phyloP scores from a whole-genome alignment of 2,888 invertebrate genomes.

The Laothoe populi region DNA sequence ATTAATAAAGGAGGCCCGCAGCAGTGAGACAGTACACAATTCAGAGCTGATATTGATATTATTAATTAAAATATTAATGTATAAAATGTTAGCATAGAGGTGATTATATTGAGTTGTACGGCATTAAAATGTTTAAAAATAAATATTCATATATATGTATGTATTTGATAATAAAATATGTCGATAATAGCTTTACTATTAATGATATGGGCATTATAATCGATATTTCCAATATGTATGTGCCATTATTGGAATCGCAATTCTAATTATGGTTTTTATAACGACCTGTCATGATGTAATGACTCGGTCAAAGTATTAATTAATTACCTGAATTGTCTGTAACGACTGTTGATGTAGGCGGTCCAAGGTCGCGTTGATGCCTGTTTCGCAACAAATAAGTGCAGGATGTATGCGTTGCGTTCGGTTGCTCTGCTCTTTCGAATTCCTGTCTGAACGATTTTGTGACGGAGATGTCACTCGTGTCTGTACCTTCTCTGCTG shows the following conservation, averaged over 20 bases:
- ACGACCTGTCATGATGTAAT: neutral
- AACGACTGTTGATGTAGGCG: constrained; percentile 69
- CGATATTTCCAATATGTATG: neutral
- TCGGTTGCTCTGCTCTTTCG: constrained; percentile 58
- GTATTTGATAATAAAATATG: no score
- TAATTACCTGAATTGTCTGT: constrained; percentile 70
- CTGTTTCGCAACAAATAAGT: constrained; percentile 65
- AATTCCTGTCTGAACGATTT: constrained; percentile 59
- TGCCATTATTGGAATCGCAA: neutral
- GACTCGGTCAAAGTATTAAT: neutral
- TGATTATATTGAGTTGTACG: no score
- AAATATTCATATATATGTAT: no score
- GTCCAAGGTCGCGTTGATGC: constrained; percentile 63
- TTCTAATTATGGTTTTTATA: neutral
- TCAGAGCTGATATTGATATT: no score
- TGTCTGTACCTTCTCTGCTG: constrained; percentile 62
- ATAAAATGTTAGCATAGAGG: no score
- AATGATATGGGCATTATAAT: constrained; percentile 2
- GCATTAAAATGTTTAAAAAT: no score
- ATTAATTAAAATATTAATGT: no score
- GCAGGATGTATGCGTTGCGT: constrained; percentile 52
- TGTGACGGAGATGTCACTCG: constrained; percentile 55
- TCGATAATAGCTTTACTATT: neutral
- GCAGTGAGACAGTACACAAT: no score
- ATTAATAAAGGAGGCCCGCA: no score